A percentile compares a stretch with the other conserved stretches of the same genome.
phyloP scores from a whole-genome alignment of 2,797 vertebrate genomes.

The Rhynchonycteris naso region DNA sequence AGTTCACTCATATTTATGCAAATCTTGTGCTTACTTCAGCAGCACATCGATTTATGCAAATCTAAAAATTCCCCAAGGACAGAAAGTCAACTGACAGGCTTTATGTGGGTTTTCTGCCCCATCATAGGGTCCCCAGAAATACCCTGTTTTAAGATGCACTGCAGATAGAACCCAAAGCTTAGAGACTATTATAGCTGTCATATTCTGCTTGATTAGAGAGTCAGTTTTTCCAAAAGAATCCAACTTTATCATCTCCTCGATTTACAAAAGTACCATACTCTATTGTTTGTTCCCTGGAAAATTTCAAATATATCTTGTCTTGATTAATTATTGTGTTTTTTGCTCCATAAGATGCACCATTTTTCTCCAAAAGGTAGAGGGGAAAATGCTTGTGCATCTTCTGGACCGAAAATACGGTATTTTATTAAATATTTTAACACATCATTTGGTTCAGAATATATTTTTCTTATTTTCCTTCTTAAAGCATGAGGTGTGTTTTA shows the following conservation, averaged over 20 bases:
- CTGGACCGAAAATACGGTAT: too few relatives aligned
- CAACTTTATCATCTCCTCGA: background rate
- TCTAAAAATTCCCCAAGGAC: background rate
- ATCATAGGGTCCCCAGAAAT: background rate
- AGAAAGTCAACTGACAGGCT: background rate
- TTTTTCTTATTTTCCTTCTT: too few relatives aligned
- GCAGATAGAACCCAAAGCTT: background rate
- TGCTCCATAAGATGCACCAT: too few relatives aligned
- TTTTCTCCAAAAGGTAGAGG: too few relatives aligned
- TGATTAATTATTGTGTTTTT: conserved; percentile 11
- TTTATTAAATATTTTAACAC: too few relatives aligned
- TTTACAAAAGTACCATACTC: background rate
- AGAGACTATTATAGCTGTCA: background rate
- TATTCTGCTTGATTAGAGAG: background rate
- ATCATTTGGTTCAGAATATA: too few relatives aligned
- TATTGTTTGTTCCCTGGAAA: background rate
- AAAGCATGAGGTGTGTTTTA: too few relatives aligned
- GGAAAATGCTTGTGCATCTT: too few relatives aligned
- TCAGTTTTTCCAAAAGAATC: background rate
- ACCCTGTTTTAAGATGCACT: background rate
- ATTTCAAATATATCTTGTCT: background rate
- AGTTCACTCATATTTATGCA: background rate
- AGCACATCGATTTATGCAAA: background rate
- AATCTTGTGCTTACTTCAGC: background rate
- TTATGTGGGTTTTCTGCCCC: background rate